Evolutionary conservation across 23 tunicate species (phyloP), one percentile per base, ranked within the genome.

Genomic region (Clavelina lepadiformis): DNA sequence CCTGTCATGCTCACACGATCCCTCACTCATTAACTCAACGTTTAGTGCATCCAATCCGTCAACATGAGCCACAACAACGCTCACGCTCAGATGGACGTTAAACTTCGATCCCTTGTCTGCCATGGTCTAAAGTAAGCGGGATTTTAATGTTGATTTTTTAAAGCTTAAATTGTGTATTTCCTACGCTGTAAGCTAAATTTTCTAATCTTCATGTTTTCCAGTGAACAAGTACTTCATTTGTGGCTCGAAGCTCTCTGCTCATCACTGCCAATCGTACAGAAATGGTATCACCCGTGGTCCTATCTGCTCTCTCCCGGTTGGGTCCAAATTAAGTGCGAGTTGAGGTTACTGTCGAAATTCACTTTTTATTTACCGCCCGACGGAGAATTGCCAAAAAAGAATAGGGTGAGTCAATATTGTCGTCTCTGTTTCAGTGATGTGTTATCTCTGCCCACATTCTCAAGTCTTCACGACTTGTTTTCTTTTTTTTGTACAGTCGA

Each of bases 231-330:
- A 4, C 76, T 87, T 24, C 96, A 87, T 38, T 24, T 87, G 35
- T 87, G 96, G 96, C 69, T 79, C 21, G 96, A 87, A 74, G 67
- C 73, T 49, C 49, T 87, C 24, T 87, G 96, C 31, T 74, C 86
- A 6, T 87, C 81, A 37, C 51, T 69, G 5, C 73, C 80, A 0
- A 77, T 87, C 21, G 96, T 87, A 1, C 41, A 75, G 51, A 87
- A 87, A 50, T 87, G 96, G 96, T 87, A 87, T 74, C 86, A 87
- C 37, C 96, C 96, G 0, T 87, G 96, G 96, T 87, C 96, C 0
- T 87, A 59, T 49, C 60, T 87, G 22, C 35, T 79, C 25, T 87
- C 96, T 11, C 96, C 96, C 4, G 96, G 87, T 30, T 87, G 96
- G 96, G 96, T 87, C 1, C 96, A 87, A 64, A 63, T 87, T 6